Base-by-base conservation (phyloP, 2,888 invertebrate species). In the Apoderus coryli region DNA sequence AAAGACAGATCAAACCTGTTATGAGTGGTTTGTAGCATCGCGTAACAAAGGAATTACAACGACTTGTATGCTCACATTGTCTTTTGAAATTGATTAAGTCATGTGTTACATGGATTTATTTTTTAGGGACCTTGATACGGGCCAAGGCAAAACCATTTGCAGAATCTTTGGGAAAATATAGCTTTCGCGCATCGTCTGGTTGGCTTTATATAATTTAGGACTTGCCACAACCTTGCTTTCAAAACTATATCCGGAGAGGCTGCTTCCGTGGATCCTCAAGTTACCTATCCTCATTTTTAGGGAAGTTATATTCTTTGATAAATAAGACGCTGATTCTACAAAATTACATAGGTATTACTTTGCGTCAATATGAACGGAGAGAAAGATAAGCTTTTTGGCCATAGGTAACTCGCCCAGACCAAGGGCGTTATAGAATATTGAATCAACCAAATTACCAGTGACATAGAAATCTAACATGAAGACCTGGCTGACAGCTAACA, bases 371-470 rank as follows among this genome's bases (percentile, higher is more conserved):
- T 27, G 31, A 16, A 6, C 9, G 26, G 31, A 9, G 11, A 16
- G 5, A 27, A 12, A 27, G 32, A 30, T 12, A 19, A 32, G 10
- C 13, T n/a, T 30, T 11, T 10, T 32, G 15, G 26, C 28, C 9
- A 28, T 31, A 4, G 29, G 30, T 9, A 32, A 32, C 9, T 4
- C 32, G 4, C 23, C 10, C 5, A 19, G 29, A 4, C 26, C 22
- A 9, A 10, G 25, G 9, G 16, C 19, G 9, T 30, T 33, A n/a
- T 15, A 31, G 14, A 29, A 33, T n/a, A 25, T 33, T 27, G n/a
- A 16, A 16, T 28, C 12, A 6, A 27, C 19, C n/a, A 29, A 29
- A 11, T 27, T 32, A 16, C 32, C 32, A 4, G 32, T 27, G 16
- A 27, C 10, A 16, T 32, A 27, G 22, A 26, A 32, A 16, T 32